A percentile compares a stretch with the other conserved stretches of the same genome.
phyloP scores from a whole-genome alignment of 37 sponge, comb jelly and placozoan genomes.

The Ephydatia muelleri region DNA sequence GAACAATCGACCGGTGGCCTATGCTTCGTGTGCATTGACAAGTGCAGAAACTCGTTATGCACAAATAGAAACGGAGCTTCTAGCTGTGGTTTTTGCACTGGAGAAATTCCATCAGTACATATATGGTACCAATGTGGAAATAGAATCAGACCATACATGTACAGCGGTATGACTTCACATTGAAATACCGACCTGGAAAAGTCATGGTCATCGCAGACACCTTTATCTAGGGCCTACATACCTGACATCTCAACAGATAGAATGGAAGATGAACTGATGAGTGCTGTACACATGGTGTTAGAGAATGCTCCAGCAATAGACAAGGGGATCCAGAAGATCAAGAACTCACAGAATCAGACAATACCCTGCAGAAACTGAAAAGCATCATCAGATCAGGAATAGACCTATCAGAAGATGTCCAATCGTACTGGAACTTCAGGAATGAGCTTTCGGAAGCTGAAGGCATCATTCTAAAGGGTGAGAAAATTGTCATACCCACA shows the following conservation, averaged over 20 bases:
- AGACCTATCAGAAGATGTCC: background rate
- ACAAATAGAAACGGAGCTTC: constrained; percentile 41
- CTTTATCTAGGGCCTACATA: constrained; percentile 18
- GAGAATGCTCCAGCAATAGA: no score
- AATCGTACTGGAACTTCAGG: constrained; percentile 10
- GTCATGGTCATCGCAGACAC: constrained; percentile 19
- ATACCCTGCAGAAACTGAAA: background rate
- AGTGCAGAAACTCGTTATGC: constrained; percentile 20
- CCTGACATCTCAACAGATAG: background rate
- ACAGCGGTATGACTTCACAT: constrained; percentile 3
- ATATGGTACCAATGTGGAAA: constrained; percentile 21
- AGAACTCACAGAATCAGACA: constrained; percentile 11
- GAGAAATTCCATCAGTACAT: constrained; percentile 28
- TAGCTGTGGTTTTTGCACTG: constrained; percentile 36
- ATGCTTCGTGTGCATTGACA: constrained; percentile 17
- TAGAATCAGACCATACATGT: constrained; percentile 36
- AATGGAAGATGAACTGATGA: no score
- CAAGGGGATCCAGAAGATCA: background rate
- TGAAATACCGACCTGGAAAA: background rate
- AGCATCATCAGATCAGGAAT: background rate
- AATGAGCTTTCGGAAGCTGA: constrained; percentile 21
- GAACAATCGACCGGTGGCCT: constrained; percentile 20
- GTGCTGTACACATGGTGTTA: no score
- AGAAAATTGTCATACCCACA: constrained; percentile 28
- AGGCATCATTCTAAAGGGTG: constrained; percentile 31